phyloP scores from a whole-genome alignment of 2,113 vertebrate species.

The Cyprinodon tularosa region DNA sequence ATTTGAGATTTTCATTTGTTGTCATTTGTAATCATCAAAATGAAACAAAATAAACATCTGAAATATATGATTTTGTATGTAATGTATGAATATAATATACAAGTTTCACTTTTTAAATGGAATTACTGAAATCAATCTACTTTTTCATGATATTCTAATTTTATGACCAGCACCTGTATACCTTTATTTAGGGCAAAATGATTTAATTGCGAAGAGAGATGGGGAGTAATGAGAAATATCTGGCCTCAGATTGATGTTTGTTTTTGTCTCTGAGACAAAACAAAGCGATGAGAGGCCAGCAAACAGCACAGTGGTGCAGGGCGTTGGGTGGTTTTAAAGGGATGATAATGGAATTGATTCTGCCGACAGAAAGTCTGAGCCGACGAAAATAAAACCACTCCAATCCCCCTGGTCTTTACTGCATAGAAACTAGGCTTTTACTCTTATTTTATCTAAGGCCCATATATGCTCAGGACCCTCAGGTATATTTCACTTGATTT shows the following conservation, averaged over 20 bases:
- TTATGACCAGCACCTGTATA: too few species aligned
- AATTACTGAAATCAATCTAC: too few species aligned
- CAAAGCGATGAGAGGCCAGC: constrained; percentile 10
- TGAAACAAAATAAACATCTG: too few species aligned
- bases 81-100: too few species aligned
- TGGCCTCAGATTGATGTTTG: not conserved
- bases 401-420: not conserved
- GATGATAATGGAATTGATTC: constrained; percentile 6
- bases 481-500: not conserved
- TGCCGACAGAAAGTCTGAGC: constrained; percentile 58
- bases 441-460: not conserved
- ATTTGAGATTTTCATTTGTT: too few species aligned
- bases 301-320: constrained; percentile 64
- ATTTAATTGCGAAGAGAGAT: not conserved
- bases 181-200: not conserved
- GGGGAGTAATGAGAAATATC: not conserved
- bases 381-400: not conserved
- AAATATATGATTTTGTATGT: too few species aligned
- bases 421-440: not conserved
- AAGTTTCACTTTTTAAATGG: too few species aligned
- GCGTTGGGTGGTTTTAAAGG: constrained; percentile 74
- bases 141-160: too few species aligned
- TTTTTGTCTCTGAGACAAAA: not conserved
- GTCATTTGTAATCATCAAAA: too few species aligned
- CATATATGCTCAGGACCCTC: not conserved